A percentile compares a stretch with the other conserved stretches of the same genome.
phyloP scores from a whole-genome alignment of 2,888 invertebrate genomes.

The Drosophila meridionalis region DNA sequence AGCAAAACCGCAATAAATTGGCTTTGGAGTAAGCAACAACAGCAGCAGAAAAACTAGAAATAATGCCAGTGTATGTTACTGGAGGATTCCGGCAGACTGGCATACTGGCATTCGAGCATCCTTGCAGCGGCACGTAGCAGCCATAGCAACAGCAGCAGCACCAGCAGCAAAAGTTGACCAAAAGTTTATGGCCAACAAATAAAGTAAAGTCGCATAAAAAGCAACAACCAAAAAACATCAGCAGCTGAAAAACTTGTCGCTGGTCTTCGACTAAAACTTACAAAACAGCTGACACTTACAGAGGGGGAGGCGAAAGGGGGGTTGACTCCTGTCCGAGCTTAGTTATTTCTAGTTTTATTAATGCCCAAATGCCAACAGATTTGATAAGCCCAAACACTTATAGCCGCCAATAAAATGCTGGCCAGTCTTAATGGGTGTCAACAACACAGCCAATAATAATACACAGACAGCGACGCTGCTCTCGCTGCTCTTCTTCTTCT shows the following conservation, averaged over 20 bases:
- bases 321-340: conserved; percentile 12
- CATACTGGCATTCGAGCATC: conserved; percentile 19
- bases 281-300: conserved; percentile 56
- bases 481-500: conserved; percentile 8
- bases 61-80: conserved; percentile 24
- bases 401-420: conserved; percentile 71
- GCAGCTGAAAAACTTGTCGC: conserved; percentile 38
- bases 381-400: conserved; percentile 75
- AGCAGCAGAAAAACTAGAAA: conserved; percentile 5
- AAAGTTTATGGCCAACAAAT: conserved; percentile 59
- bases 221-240: conserved; percentile 32
- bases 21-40: conserved; percentile 11
- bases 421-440: conserved; percentile 77
- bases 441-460: conserved; percentile 67
- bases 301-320: neutral
- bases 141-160: conserved; percentile 23
- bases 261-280: conserved; percentile 47
- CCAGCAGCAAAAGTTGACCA: conserved; percentile 61
- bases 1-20: conserved; percentile 66
- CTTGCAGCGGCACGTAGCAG: conserved; percentile 46
- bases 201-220: conserved; percentile 59
- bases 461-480: conserved; percentile 29
- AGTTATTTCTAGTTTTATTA: conserved; percentile 63
- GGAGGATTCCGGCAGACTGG: conserved; percentile 2
- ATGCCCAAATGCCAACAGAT: conserved; percentile 63